Evolutionary conservation across 1,140 invertebrate species (phyloP), one percentile per base, ranked within the genome.

Genomic region (Drosophila arawakana): DNA sequence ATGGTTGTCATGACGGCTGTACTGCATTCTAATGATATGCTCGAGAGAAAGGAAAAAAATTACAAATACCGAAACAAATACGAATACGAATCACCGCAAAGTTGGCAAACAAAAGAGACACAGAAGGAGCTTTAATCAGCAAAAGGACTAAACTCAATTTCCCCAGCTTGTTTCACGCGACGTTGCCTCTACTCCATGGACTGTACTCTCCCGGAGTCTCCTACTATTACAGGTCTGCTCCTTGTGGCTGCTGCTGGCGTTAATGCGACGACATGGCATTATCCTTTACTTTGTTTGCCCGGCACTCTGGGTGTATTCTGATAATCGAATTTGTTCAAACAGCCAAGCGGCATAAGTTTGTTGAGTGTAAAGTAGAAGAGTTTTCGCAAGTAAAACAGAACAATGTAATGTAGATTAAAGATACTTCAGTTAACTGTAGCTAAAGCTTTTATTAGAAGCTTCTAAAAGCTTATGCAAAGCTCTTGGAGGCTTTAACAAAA

Each of bases 321-420:
- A 90, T 90, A 90, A 90, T 90, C 86, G 83, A 90, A 90, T 90
- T 90, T 90, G 86, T 69, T 76, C 85, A 90, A 85, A 85, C 85
- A 85, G 84, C 76, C 72, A 68, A 60, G 60, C 52, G 63, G 73
- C 62, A 73, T 68, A 78, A 81, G 77, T 74, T 76, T 75, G 61
- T 76, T 66, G 66, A 62, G 50, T 30, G 25, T 30, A 68, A 61
- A 55, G 46, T 18, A 59, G 55, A 60, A 50, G 25, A 11, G 21
- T 37, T 39, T 49, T 57, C 25, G 25, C 47, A 65, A 50, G 55
- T 49, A 80, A 47, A 79, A 79, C 60, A 70, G 66, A 13, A 50
- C 46, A 43, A 49, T 39, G 54, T 13, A 39, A 35, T 59, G 55
- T 41, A n/a, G 7, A 13, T 13, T n/a, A 43, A n/a, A 13, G 41